Base-by-base conservation (phyloP, 2,888 invertebrate genomes). In the Cancer borealis region DNA sequence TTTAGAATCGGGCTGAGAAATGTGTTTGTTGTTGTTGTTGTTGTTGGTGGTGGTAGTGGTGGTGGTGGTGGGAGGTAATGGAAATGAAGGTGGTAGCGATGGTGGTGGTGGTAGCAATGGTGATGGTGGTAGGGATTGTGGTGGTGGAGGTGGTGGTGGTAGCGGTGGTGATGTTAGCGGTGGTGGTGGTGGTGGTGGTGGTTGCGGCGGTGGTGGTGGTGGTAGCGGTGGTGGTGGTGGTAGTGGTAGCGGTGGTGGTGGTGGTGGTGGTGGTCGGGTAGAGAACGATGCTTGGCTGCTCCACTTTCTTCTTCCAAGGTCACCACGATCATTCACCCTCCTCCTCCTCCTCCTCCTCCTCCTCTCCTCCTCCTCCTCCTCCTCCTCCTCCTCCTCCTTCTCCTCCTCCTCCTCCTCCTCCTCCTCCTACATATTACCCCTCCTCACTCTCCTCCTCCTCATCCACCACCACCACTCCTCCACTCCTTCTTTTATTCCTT, bases 231-330 rank as follows among this genome's bases (percentile, higher is more conserved):
- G 79, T 79, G 73, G 73, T 6, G 26, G 73, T 26, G 73, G 73
- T 26, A 26, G 73, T 79, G 73, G 26, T n/a, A 26, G 73, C 1
- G 73, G n/a, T 26, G n/a, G 39, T 26, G 79, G 79, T 26, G 12
- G 79, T 79, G 79, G 30, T n/a, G 26, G 79, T 0, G 79, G n/a
- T 26, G n/a, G 39, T 39, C 39, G 84, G 84, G 39, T 3, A 1
- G 84, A 39, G 84, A 84, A 84, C 84, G 84, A 84, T 84, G 84
- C 66, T 66, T 21, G 21, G 66, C 66, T 66, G 87, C 46, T 88
- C 88, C 88, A 88, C 47, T 49, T 88, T 49, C 47, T 88, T 49
- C n/a, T 49, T n/a, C 47, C 88, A 88, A 49, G 88, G 88, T 46
- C 88, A 88, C 47, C n/a, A 46, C 49, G 49, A 49, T 46, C 46